Evolutionary conservation across 2,113 vertebrate species (phyloP), one percentile per base, ranked within the genome.

Genomic region (Psephotus haematonotus): DNA sequence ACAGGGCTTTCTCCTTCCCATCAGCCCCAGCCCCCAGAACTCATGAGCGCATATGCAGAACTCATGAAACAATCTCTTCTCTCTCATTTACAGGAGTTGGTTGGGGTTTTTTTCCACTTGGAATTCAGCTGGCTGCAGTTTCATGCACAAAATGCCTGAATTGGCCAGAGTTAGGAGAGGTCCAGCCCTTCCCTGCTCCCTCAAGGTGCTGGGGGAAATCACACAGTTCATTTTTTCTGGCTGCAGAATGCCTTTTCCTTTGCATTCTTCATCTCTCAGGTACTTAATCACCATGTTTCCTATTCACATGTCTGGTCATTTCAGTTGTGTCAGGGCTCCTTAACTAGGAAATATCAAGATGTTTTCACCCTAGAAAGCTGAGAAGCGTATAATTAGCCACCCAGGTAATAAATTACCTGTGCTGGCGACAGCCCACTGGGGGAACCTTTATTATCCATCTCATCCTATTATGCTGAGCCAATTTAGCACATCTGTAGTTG

Each of bases 401-500:
- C 82, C 82, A 96, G 96, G 95, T 97, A 97, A 97, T 97, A 97
- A 97, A 97, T 96, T 97, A 96, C 93, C 96, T 92, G 94, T 92
- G 71, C 92, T 96, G 93, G 91, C 69, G 93, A 97, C 93, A 96
- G 95, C 86, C 90, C 94, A 96, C 86, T 93, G 92, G 95, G 95
- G 93, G 82, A 97, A 91, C 94, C 95, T 96, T 97, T 94, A 96
- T 96, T 95, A 93, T 95, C 88, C 94, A 94, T 96, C 96, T 94
- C 95, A 93, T 96, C 96, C 95, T 96, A 97, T 97, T 97, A 97
- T 95, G 92, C 96, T 94, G 96, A 96, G 96, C 97, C 96, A 97
- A 94, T 95, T 97, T 97, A 97, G 90, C 93, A 97, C 95, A 96
- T 97, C 94, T 95, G 96, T 97, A 95, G 95, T 94, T 97, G 94